These are phyloP conservation scores for Calephelis virginiensis DNA, from an alignment of 1,140 invertebrate genomes.

Conservation along the genomic window DNA sequence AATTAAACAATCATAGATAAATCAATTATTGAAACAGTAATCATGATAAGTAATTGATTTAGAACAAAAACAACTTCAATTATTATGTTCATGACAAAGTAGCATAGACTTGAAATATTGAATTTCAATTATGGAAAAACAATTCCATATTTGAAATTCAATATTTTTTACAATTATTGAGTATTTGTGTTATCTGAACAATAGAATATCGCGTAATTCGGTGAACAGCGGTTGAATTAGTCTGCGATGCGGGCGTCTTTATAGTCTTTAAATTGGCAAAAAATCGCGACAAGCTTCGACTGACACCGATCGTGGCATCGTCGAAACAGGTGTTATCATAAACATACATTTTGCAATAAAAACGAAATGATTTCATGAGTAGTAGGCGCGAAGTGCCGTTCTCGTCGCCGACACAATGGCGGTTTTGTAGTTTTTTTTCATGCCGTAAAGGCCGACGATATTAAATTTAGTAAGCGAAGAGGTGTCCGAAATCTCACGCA, in stretches of 20 bases:
- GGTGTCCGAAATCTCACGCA: constrained; percentile 77
- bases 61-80: too few species aligned
- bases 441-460: constrained; percentile 73
- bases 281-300: constrained; percentile 69
- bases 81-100: background rate
- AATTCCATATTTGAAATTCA: constrained; percentile 20
- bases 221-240: constrained; percentile 75
- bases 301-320: constrained; percentile 76
- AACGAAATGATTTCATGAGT: constrained; percentile 77
- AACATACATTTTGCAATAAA: constrained; percentile 78
- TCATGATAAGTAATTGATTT: too few species aligned
- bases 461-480: constrained; percentile 78
- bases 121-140: too few species aligned
- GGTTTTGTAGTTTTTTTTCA: constrained; percentile 70
- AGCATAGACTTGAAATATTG: background rate
- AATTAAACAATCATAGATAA: too few species aligned
- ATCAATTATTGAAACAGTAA: too few species aligned
- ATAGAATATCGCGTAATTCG: constrained; percentile 67
- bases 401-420: constrained; percentile 76
- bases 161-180: constrained; percentile 17
- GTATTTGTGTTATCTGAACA: constrained; percentile 40
- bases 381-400: constrained; percentile 74
- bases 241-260: constrained; percentile 73
- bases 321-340: constrained; percentile 78
- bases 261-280: constrained; percentile 77